Conservation (phyloP, 2,113 vertebrate species). For the Dinomys branickii region DNA sequence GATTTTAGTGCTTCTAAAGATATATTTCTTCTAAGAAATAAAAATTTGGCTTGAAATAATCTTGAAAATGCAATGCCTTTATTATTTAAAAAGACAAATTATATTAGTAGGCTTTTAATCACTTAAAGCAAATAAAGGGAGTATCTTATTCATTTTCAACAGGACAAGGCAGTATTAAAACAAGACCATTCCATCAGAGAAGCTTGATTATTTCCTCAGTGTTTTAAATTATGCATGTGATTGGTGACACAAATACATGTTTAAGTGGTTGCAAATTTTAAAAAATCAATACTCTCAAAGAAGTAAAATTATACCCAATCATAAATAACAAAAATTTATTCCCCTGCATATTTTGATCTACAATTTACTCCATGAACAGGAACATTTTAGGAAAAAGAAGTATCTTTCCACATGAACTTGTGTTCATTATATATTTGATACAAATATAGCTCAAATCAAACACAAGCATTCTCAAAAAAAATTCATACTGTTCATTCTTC, state of each 20-base stretch:
- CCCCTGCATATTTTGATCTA: conserved; percentile 80
- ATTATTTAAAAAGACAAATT: conserved; percentile 55
- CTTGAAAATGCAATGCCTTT: conserved; percentile 66
- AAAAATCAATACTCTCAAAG: conserved; percentile 82
- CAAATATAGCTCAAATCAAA: conserved; percentile 74
- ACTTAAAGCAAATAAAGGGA: conserved; percentile 72
- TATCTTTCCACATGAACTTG: conserved; percentile 63
- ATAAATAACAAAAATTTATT: conserved; percentile 80
- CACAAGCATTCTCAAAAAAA: conserved; percentile 42
- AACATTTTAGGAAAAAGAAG: conserved; percentile 57
- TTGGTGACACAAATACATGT: conserved; percentile 83
- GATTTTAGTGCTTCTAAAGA: conserved; percentile 31
- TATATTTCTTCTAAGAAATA: neutral
- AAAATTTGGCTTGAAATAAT: conserved; percentile 55
- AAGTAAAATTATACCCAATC: conserved; percentile 75
- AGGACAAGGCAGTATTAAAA: conserved; percentile 77
- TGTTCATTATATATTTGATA: conserved; percentile 59
- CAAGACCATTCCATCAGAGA: conserved; percentile 80
- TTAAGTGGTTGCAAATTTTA: conserved; percentile 84
- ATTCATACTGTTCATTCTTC: conserved; percentile 10
- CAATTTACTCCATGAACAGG: conserved; percentile 59
- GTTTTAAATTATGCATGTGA: conserved; percentile 80
- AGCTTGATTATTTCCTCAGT: conserved; percentile 80
- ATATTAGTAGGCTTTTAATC: conserved; percentile 69
- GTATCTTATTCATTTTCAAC: conserved; percentile 69